Evolutionary conservation across 1,140 invertebrate species (phyloP).

Genomic region (Danaus melanippus): DNA sequence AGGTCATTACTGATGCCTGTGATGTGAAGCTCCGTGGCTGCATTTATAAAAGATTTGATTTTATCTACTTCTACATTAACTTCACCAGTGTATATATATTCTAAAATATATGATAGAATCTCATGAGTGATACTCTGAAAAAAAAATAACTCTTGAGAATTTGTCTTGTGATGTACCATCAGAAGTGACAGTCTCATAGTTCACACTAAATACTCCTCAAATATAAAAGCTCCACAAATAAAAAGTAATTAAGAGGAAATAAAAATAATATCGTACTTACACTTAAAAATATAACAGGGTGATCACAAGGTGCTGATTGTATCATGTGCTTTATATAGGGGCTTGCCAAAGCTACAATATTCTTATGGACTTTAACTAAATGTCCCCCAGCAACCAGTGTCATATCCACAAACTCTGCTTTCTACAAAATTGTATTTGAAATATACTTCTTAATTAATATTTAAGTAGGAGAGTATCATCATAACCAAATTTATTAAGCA

Average conservation of each 20-base stretch:
- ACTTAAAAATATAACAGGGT: slow-evolving; percentile 79
- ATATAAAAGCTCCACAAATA: not conserved
- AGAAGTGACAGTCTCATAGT: not conserved
- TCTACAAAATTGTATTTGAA: slow-evolving; percentile 58
- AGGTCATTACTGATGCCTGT: slow-evolving; percentile 19
- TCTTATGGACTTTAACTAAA: slow-evolving; percentile 81
- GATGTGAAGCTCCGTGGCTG: slow-evolving; percentile 31
- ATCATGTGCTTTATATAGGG: slow-evolving; percentile 82
- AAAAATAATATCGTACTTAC: slow-evolving; percentile 31
- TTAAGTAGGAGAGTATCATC: not conserved
- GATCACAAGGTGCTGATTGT: slow-evolving; percentile 79
- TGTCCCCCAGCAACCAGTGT: slow-evolving; percentile 82
- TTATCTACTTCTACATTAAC: slow-evolving; percentile 26
- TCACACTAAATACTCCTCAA: too few relatives aligned
- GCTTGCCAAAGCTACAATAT: slow-evolving; percentile 80
- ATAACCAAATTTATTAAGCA: not conserved
- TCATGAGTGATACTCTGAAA: slow-evolving; percentile 37
- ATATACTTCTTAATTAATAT: not conserved
- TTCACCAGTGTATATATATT: slow-evolving; percentile 45
- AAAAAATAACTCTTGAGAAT: not conserved
- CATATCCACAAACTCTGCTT: slow-evolving; percentile 82
- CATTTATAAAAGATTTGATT: slow-evolving; percentile 26
- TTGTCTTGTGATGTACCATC: not conserved
- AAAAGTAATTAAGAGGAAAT: not conserved
- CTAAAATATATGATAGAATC: slow-evolving; percentile 30